phyloP scores from a whole-genome alignment of 2,888 invertebrate species.

The Cosmorhoe ocellata region DNA sequence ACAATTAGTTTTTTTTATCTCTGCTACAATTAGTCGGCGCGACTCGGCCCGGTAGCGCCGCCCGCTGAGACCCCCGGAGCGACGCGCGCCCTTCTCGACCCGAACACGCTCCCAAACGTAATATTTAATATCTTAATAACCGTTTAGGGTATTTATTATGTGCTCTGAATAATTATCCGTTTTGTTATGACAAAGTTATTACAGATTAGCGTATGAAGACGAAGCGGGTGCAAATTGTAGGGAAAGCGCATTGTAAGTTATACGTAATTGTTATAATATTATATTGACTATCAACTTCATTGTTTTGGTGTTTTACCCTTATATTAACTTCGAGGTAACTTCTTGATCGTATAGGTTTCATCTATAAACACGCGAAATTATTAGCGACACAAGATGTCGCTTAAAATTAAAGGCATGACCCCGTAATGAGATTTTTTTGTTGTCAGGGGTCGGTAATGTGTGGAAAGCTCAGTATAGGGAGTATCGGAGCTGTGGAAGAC shows the following conservation, averaged over 20 bases:
- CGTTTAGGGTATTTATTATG: conserved; percentile 67
- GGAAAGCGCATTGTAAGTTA: background rate
- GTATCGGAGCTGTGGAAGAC: conserved; percentile 17
- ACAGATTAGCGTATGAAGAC: conserved; percentile 36
- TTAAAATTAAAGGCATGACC: conserved; percentile 48
- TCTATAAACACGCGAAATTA: conserved; percentile 20
- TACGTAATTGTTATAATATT: too few species aligned
- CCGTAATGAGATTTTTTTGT: conserved; percentile 65
- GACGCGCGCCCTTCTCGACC: conserved; percentile 53
- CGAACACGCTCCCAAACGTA: conserved; percentile 42
- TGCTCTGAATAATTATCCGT: conserved; percentile 68
- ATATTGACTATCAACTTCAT: too few species aligned
- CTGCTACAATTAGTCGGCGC: conserved; percentile 44
- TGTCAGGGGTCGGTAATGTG: conserved; percentile 74
- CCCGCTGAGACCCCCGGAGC: conserved; percentile 72
- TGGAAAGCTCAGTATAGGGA: conserved; percentile 59
- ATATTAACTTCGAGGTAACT: too few species aligned
- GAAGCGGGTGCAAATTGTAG: conserved; percentile 22
- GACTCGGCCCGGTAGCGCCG: conserved; percentile 64
- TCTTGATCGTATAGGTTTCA: too few species aligned
- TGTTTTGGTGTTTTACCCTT: too few species aligned
- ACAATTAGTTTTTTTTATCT: conserved; percentile 45
- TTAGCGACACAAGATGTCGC: conserved; percentile 47
- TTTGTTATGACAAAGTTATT: conserved; percentile 53
- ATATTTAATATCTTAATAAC: conserved; percentile 81